Conservation (phyloP, 1,140 invertebrate genomes). For the Sipha flava region DNA sequence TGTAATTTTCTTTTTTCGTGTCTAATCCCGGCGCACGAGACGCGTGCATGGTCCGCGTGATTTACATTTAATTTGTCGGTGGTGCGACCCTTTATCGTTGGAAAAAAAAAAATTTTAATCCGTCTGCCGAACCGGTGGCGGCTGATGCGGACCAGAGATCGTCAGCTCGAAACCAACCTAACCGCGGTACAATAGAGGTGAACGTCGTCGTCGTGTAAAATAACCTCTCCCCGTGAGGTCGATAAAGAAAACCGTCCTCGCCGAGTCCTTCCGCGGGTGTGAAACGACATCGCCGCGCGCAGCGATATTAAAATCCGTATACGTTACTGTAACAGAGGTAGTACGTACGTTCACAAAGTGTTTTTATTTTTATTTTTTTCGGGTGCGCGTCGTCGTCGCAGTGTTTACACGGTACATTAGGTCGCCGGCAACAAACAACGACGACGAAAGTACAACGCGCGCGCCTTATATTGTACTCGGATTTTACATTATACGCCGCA, state of each 20-base stretch:
- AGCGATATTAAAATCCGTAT: too few species aligned
- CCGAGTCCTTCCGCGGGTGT: background rate
- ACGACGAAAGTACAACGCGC: background rate
- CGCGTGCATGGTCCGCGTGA: too few species aligned
- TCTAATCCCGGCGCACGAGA: background rate
- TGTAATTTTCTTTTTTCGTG: background rate
- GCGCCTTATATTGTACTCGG: background rate
- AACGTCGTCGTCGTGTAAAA: too few species aligned
- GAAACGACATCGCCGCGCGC: background rate
- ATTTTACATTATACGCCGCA: background rate
- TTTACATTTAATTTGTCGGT: too few species aligned
- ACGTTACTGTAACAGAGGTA: too few species aligned
- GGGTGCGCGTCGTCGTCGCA: background rate
- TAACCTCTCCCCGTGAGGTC: too few species aligned
- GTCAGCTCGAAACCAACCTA: too few species aligned
- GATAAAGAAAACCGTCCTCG: background rate
- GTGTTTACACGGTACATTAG: slow-evolving; percentile 29
- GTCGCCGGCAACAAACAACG: slow-evolving; percentile 17
- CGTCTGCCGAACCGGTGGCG: too few species aligned
- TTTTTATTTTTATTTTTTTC: background rate
- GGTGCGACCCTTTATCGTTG: too few species aligned
- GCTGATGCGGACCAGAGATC: too few species aligned
- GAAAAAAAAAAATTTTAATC: too few species aligned
- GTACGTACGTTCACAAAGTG: background rate
- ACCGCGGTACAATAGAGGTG: too few species aligned